Conservation (phyloP, 2,888 invertebrate genomes). For the Sycophila texana region DNA sequence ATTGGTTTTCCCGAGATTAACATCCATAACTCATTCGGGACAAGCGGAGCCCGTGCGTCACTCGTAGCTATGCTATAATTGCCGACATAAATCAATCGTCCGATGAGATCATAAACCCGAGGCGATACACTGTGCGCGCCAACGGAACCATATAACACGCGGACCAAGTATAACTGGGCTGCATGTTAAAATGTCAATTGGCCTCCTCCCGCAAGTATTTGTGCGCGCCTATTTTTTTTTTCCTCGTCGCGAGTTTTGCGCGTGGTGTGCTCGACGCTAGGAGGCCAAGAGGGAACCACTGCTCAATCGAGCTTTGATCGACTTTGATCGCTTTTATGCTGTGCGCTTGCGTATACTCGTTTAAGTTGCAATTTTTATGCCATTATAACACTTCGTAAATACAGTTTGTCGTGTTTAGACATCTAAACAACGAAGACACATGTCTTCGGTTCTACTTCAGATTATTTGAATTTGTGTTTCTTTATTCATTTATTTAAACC, state of each 20-base stretch:
- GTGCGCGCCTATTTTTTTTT: background rate
- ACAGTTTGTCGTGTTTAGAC: too few species aligned
- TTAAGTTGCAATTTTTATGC: too few species aligned
- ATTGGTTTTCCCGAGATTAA: conserved; percentile 74
- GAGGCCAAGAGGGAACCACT: too few species aligned
- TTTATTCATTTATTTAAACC: too few species aligned
- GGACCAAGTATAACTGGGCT: conserved; percentile 65
- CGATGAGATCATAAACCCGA: conserved; percentile 76
- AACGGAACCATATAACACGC: conserved; percentile 69
- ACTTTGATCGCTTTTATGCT: too few species aligned
- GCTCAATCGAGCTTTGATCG: too few species aligned
- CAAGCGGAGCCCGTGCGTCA: conserved; percentile 70
- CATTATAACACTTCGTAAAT: too few species aligned
- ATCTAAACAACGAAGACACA: too few species aligned
- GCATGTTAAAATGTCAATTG: conserved; percentile 72
- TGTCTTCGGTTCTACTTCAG: too few species aligned
- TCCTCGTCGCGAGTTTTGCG: background rate
- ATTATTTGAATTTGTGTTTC: too few species aligned
- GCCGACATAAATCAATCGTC: conserved; percentile 75
- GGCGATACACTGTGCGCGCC: conserved; percentile 70
- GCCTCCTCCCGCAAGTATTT: conserved; percentile 54
- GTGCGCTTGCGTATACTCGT: too few species aligned
- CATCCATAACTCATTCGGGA: conserved; percentile 74
- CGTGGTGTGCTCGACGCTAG: background rate
- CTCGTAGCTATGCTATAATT: conserved; percentile 74